Conservation (phyloP, 2,797 vertebrate species). For the Antennarius maculatus region DNA sequence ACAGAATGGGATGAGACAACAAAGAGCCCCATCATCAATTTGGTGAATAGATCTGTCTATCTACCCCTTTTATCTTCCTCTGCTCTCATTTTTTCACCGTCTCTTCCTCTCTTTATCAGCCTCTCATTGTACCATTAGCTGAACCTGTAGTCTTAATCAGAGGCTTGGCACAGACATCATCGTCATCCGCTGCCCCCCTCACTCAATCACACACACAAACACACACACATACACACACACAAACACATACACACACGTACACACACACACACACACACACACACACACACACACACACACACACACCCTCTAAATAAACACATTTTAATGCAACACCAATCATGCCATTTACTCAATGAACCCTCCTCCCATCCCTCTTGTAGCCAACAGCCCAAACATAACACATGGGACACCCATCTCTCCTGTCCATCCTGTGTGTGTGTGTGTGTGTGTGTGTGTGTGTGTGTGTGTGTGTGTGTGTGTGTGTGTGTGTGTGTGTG, state of each 20-base stretch:
- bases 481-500: constrained; percentile 26
- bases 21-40: constrained; percentile 75
- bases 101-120: constrained; percentile 69
- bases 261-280: constrained; percentile 54
- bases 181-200: constrained; percentile 60
- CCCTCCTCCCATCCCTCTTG: constrained; percentile 45
- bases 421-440: constrained; percentile 60
- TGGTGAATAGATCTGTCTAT: constrained; percentile 76
- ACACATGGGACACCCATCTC: constrained; percentile 61
- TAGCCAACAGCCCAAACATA: constrained; percentile 62
- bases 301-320: constrained; percentile 71
- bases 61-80: constrained; percentile 65
- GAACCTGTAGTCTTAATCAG: constrained; percentile 89
- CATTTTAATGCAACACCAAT: constrained; percentile 77
- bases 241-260: constrained; percentile 42
- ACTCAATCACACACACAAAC: constrained; percentile 22
- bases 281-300: constrained; percentile 43
- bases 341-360: constrained; percentile 73
- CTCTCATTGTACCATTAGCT: constrained; percentile 75
- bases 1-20: constrained; percentile 73
- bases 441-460: constrained; percentile 14
- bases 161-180: constrained; percentile 73
- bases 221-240: constrained; percentile 28
- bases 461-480: constrained; percentile 27
- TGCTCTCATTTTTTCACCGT: constrained; percentile 50